Conservation (phyloP, 2,888 invertebrate genomes). For the Microchrysa polita region DNA sequence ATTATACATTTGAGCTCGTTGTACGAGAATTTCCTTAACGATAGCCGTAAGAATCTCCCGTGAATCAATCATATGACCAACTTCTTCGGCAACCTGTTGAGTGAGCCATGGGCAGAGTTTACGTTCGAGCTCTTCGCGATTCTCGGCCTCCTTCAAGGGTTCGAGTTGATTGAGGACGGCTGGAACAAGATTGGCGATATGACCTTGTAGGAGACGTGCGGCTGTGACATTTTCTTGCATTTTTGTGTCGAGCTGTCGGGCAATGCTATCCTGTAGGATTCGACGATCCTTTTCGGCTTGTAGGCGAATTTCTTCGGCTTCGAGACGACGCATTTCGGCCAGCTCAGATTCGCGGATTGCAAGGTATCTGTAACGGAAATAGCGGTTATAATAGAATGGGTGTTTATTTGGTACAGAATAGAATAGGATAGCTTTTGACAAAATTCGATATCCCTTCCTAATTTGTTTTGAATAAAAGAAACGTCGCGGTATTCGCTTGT, state of each 20-base stretch:
- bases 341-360: constrained; percentile 80
- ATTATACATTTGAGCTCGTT: constrained; percentile 68
- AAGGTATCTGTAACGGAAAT: constrained; percentile 56
- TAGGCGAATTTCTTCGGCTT: constrained; percentile 79
- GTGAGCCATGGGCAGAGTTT: constrained; percentile 81
- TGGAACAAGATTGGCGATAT: constrained; percentile 87
- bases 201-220: constrained; percentile 83
- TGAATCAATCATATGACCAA: constrained; percentile 83
- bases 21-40: constrained; percentile 80
- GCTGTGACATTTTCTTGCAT: constrained; percentile 85
- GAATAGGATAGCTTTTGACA: too few species aligned
- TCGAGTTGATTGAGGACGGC: constrained; percentile 80
- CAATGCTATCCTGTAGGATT: constrained; percentile 75
- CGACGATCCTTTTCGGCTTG: constrained; percentile 78
- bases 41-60: constrained; percentile 83
- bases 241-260: constrained; percentile 73
- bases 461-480: too few species aligned
- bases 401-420: too few species aligned
- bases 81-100: constrained; percentile 80
- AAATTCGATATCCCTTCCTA: too few species aligned
- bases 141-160: constrained; percentile 61
- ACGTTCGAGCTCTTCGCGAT: constrained; percentile 74
- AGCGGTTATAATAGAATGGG: neutral
- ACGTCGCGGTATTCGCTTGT: constrained; percentile 25
- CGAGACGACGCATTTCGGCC: constrained; percentile 82